phyloP scores from a whole-genome alignment of 2,888 invertebrate species.

The Andrena flavipes region DNA sequence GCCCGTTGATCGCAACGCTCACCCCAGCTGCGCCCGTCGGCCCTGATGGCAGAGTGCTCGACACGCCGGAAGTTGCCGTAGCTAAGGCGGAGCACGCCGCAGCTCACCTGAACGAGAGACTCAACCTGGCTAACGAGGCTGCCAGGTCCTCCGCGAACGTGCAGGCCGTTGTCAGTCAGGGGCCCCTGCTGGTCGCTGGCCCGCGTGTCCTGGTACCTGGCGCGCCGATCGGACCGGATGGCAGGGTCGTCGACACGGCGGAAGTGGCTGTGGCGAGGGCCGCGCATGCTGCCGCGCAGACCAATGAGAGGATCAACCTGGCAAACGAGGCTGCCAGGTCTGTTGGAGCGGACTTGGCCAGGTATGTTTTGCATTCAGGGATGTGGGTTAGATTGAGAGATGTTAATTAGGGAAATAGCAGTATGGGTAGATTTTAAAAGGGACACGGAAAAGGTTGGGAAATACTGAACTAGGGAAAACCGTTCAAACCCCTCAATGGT shows the following conservation, averaged over 20 bases:
- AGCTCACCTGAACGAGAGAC: conserved; percentile 69
- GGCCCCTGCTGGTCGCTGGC: neutral
- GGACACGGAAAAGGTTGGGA: neutral
- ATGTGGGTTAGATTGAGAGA: too few species aligned
- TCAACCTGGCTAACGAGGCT: conserved; percentile 62
- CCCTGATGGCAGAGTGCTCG: conserved; percentile 72
- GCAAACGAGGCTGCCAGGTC: conserved; percentile 74
- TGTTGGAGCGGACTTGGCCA: conserved; percentile 35
- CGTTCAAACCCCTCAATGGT: too few species aligned
- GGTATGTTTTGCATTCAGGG: conserved; percentile 1
- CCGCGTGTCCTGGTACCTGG: conserved; percentile 46
- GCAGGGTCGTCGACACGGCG: conserved; percentile 77
- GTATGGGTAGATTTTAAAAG: too few species aligned
- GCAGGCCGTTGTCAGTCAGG: conserved; percentile 1
- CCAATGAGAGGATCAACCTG: conserved; percentile 75
- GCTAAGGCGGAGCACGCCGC: conserved; percentile 76
- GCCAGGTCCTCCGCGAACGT: conserved; percentile 8
- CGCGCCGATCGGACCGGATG: conserved; percentile 74
- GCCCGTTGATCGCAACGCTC: conserved; percentile 66
- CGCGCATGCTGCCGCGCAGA: conserved; percentile 77
- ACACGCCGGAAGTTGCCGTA: conserved; percentile 74
- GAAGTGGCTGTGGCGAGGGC: conserved; percentile 78
- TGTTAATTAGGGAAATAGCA: too few species aligned
- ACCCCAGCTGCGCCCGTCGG: conserved; percentile 71
- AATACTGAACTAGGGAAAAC: neutral